Evolutionary conservation across 2,888 invertebrate species (phyloP), one percentile per base, ranked within the genome.

Genomic region (Leptura quadrifasciata): DNA sequence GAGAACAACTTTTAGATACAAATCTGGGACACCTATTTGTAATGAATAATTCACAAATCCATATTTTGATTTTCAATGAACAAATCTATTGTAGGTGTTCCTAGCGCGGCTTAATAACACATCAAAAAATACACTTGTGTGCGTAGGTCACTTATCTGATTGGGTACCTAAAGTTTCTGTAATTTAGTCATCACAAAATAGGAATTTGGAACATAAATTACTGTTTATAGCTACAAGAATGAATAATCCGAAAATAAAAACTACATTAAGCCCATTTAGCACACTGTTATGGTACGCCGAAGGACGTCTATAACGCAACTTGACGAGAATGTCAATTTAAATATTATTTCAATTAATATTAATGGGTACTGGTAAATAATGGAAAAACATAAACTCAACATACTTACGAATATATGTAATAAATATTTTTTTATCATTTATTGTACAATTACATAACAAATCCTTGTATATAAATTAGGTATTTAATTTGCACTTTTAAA

Each of bases 251-350:
- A 60, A 60, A 60, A 24, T 24, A 21, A 60, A 57, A 60, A 60
- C 21, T 24, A 20, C 58, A 60, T 21, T 15, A 60, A 24, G 20
- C 58, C 58, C 39, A 39, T 39, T 39, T 39, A 39, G 39, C 39
- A 39, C 15, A 39, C 39, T 15, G 15, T 39, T 60, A 60, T 17
- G 60, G 61, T 35, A 35, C 35, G 35, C 31, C 61, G 61, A 61
- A 61, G 61, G 61, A 61, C 61, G 35, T n/a, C 27, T 9, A 12
- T 61, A 31, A 17, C 17, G 35, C 61, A 39, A 39, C 39, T 15
- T 12, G 27, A 12, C 15, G n/a, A 35, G 17, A 61, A 61, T 61
- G 35, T 61, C 35, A 61, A 31, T 61, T 61, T 61, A 61, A 61
- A 60, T 24, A 24, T 60, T 60, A 60, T 60, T 24, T 60, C 18